A percentile compares a stretch with the other conserved stretches of the same genome.
Conservation (phyloP, 2,113 vertebrate genomes). For the Plectropomus leopardus region DNA sequence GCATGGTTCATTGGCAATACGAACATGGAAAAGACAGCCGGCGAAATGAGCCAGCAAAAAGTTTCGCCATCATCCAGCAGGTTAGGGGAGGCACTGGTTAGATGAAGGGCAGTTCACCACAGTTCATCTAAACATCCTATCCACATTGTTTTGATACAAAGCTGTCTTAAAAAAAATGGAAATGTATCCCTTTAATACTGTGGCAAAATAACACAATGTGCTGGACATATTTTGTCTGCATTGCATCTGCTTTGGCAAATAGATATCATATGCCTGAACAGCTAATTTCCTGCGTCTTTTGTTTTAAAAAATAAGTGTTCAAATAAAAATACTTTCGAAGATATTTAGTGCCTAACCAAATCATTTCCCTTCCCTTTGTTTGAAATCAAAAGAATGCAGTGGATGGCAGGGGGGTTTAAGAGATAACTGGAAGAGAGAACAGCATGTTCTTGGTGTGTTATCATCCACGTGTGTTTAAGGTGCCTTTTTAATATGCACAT, state of each 20-base stretch:
- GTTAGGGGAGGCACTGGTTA: too few relatives aligned
- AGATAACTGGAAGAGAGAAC: background rate
- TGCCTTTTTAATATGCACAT: background rate
- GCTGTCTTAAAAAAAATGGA: too few relatives aligned
- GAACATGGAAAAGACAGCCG: too few relatives aligned
- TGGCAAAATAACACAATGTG: background rate
- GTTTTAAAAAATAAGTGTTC: background rate
- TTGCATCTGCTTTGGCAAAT: background rate
- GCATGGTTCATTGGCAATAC: too few relatives aligned
- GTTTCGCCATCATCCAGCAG: too few relatives aligned
- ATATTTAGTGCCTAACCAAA: background rate
- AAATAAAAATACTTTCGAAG: constrained; percentile 1
- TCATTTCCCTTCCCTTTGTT: too few relatives aligned
- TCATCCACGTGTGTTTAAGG: background rate
- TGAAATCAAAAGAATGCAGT: background rate
- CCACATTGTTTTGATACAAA: too few relatives aligned
- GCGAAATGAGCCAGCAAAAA: too few relatives aligned
- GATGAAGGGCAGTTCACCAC: too few relatives aligned
- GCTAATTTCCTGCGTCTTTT: constrained; percentile 4
- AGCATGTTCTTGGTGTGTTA: background rate
- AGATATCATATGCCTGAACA: background rate
- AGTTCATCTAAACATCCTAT: too few relatives aligned
- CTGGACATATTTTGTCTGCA: background rate
- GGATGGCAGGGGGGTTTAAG: background rate
- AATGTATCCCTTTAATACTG: too few relatives aligned